A percentile compares a stretch with the other conserved stretches of the same genome.
Evolutionary conservation across 2,113 vertebrate species (phyloP).

Genomic region (Rhadina sibilatrix): DNA sequence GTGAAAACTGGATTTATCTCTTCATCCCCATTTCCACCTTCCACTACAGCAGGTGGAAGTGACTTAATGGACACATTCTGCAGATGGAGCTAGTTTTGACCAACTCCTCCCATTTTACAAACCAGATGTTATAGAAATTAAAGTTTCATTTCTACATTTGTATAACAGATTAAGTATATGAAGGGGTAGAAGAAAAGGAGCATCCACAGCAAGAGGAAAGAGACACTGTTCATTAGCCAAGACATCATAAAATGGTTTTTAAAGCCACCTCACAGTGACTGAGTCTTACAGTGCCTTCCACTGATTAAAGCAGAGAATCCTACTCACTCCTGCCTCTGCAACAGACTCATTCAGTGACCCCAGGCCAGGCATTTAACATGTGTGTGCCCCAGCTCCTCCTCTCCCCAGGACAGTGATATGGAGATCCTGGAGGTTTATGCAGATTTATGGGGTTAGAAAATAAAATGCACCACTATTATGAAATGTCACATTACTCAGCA

Average conservation of each 20-base stretch:
- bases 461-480: background rate
- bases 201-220: background rate
- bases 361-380: background rate
- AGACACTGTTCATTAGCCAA: background rate
- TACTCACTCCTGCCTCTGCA: background rate
- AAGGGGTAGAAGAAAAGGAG: background rate
- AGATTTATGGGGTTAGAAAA: conserved; percentile 1
- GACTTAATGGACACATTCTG: background rate
- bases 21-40: background rate
- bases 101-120: background rate
- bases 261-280: background rate
- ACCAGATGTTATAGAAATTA: background rate
- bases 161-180: background rate
- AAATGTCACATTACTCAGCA: conserved; percentile 12
- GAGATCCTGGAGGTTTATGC: background rate
- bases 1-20: background rate
- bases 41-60: background rate
- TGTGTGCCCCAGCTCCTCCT: background rate
- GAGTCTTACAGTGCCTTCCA: background rate
- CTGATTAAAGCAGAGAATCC: background rate
- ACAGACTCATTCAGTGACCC: background rate
- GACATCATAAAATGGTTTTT: background rate
- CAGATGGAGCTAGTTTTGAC: background rate
- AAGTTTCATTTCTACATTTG: background rate
- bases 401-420: background rate